These are phyloP conservation scores for Thyatira batis DNA, from an alignment of 2,888 invertebrate genomes.

Conservation along the genomic window DNA sequence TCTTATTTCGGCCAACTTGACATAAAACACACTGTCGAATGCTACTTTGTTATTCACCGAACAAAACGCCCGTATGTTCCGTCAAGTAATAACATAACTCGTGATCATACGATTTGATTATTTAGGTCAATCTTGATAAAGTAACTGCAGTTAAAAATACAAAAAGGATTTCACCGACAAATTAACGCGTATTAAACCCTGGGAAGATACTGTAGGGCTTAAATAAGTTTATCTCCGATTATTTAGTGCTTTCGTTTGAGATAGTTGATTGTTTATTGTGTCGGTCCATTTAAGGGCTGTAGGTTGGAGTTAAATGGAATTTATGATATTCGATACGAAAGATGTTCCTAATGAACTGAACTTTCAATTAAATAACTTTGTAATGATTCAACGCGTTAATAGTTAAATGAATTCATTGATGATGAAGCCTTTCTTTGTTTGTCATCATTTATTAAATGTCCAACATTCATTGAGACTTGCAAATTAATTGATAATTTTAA, in stretches of 20 bases:
- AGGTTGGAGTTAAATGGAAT: conserved; percentile 12
- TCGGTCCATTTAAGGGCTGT: conserved; percentile 27
- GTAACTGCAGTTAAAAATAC: conserved; percentile 44
- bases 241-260: conserved; percentile 43
- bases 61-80: not conserved
- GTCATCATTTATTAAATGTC: not conserved
- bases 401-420: not conserved
- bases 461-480: not conserved
- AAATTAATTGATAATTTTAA: too few species aligned
- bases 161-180: conserved; percentile 48
- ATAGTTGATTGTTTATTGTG: conserved; percentile 33
- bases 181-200: conserved; percentile 41
- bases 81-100: conserved; percentile 10
- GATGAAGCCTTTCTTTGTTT: not conserved
- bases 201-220: conserved; percentile 21
- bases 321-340: not conserved
- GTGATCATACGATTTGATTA: conserved; percentile 37
- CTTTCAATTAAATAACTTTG: not conserved
- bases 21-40: not conserved
- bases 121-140: conserved; percentile 49
- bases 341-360: not conserved
- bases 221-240: conserved; percentile 28
- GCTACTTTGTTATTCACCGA: not conserved
- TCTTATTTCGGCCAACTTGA: too few species aligned
- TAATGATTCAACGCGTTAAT: not conserved